Evolutionary conservation across 2,888 invertebrate species (phyloP).

Genomic region (Strigamia transsilvanica): DNA sequence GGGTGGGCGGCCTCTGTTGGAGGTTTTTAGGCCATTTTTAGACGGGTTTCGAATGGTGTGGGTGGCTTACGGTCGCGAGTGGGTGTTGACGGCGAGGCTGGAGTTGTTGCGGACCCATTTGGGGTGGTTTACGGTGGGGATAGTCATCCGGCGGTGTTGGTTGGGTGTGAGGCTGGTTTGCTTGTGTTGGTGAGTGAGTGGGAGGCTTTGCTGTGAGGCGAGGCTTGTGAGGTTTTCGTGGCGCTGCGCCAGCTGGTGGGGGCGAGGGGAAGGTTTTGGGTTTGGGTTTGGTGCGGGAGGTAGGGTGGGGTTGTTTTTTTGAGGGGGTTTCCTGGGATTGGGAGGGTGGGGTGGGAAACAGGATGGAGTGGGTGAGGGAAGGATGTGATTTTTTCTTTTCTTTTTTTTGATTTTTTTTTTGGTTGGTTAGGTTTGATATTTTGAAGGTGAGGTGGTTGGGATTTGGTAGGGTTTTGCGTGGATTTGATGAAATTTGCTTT

Average conservation of each 20-base stretch:
- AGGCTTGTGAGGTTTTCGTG: too few relatives aligned
- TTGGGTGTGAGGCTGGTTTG: background rate
- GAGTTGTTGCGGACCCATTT: background rate
- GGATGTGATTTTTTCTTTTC: too few relatives aligned
- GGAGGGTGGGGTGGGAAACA: too few relatives aligned
- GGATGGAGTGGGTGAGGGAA: too few relatives aligned
- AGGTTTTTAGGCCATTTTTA: conserved; percentile 44
- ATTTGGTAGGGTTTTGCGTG: too few relatives aligned
- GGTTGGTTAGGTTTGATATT: too few relatives aligned
- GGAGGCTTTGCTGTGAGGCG: background rate
- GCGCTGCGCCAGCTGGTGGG: conserved; percentile 2
- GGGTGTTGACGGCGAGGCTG: background rate
- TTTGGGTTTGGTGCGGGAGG: background rate
- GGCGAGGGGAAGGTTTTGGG: background rate
- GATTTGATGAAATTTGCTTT: too few relatives aligned
- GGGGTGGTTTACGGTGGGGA: background rate
- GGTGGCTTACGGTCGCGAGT: background rate
- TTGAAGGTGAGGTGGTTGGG: too few relatives aligned
- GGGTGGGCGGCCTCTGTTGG: background rate
- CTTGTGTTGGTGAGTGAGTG: too few relatives aligned
- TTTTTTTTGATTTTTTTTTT: too few relatives aligned
- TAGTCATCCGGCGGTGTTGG: conserved; percentile 7
- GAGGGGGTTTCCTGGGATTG: too few relatives aligned
- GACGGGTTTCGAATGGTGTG: background rate
- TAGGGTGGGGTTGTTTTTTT: too few relatives aligned